phyloP scores from a whole-genome alignment of 2,113 vertebrate species.

The Cathartes aura region DNA sequence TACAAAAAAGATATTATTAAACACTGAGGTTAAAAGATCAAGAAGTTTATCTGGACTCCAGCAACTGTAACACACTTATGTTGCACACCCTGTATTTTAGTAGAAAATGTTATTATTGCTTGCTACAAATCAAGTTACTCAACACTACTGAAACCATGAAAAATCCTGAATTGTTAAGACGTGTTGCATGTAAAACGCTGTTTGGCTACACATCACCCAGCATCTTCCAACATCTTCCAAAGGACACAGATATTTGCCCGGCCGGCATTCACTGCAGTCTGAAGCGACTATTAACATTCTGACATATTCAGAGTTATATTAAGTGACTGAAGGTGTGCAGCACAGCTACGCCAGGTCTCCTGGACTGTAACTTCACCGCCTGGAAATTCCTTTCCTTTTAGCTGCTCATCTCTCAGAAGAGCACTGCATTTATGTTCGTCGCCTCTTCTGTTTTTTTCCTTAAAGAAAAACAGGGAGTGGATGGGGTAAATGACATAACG shows the following conservation, averaged over 20 bases:
- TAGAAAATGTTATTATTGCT: not conserved
- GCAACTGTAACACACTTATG: not conserved
- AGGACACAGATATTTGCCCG: not conserved
- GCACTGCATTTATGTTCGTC: not conserved
- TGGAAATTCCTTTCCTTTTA: not conserved
- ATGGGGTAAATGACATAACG: not conserved
- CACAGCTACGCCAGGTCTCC: not conserved
- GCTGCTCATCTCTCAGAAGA: not conserved
- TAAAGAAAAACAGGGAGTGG: not conserved
- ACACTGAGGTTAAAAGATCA: not conserved
- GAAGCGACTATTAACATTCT: not conserved
- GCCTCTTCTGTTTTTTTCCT: not conserved
- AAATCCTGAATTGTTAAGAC: not conserved
- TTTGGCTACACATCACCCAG: not conserved
- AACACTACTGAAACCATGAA: not conserved
- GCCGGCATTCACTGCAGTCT: not conserved
- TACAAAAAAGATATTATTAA: not conserved
- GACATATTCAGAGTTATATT: not conserved
- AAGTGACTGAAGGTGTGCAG: not conserved
- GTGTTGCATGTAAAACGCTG: not conserved
- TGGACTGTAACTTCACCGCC: not conserved
- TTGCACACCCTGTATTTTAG: not conserved
- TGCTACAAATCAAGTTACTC: not conserved
- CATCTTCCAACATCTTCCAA: not conserved
- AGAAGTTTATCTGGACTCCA: not conserved